Evolutionary conservation across 2,113 vertebrate species (phyloP).

Genomic region (Origma solitaria): DNA sequence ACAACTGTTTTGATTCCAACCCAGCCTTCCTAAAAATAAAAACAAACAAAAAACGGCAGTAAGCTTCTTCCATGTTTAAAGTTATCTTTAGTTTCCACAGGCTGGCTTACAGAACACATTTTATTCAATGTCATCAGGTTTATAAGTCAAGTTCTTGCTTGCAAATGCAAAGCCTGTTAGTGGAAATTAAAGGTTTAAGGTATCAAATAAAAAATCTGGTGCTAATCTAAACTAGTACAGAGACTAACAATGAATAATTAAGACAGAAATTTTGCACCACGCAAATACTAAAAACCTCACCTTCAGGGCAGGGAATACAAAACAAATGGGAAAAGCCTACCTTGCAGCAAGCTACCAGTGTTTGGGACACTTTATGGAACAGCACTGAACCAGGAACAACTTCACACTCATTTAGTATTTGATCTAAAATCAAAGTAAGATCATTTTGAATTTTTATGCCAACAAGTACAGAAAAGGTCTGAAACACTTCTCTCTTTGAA

Average conservation of each 20-base stretch:
- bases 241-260: background rate
- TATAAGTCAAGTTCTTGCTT: background rate
- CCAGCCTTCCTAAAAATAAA: constrained; percentile 82
- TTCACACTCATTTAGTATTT: background rate
- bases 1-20: constrained; percentile 80
- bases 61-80: background rate
- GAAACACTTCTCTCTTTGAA: background rate
- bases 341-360: constrained; percentile 85
- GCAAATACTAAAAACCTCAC: background rate
- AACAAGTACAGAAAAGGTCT: background rate
- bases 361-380: constrained; percentile 77
- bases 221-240: background rate
- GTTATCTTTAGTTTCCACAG: background rate
- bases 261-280: background rate
- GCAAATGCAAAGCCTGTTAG: background rate
- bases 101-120: background rate
- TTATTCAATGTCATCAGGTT: background rate
- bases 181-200: background rate
- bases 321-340: constrained; percentile 63
- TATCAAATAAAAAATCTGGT: background rate
- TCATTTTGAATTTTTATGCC: background rate
- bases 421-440: constrained; percentile 53
- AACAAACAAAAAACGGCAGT: background rate
- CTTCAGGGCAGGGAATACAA: background rate
- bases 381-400: constrained; percentile 78